Evolutionary conservation across 2,797 vertebrate genomes (phyloP), one percentile per base, ranked within the genome.

Genomic region (Nannoperca australis): DNA sequence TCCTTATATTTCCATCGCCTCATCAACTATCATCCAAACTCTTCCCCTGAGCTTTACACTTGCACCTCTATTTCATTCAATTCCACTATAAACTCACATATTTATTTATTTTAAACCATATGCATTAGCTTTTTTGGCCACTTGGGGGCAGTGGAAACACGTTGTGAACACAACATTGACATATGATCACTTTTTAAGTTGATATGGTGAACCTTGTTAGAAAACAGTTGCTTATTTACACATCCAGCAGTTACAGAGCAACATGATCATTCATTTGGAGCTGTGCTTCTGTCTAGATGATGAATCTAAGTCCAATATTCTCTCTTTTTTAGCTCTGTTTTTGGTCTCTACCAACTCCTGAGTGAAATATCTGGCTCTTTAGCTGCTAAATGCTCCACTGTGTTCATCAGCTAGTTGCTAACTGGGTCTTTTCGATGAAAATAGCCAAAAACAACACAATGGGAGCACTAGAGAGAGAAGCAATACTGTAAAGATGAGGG

Each of bases 61-160:
- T 2, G 0, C 18, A 56, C 40, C 17, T 0, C 2, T 44, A 45
- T 49, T 65, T 50, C 5, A 60, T 61, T 42, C 1, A 36, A 24
- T 45, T 53, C 9, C 54, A 32, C 44, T 30, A n/a, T 30, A 49
- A 74, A 65, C 15, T 65, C 53, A 30, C 5, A 42, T 60, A 61
- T 40, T 38, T 55, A 4, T 69, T 69, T 34, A 17, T 61, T 61
- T 45, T 15, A 36, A 60, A 51, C 3, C 5, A 50, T 22, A 7
- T 27, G 1, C 18, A 45, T 4, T 7, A 3, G 24, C 44, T 8
- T 51, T 44, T 58, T 20, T 8, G 38, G 10, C 38, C 51, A 38
- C 51, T 44, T 34, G 17, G 62, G 44, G 44, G 22, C 53, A 27
- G 13, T 50, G 1, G 40, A 73, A 38, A 63, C 40, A 22, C 32